phyloP scores from a whole-genome alignment of 2,113 vertebrate genomes.

The Tragelaphus strepsiceros region DNA sequence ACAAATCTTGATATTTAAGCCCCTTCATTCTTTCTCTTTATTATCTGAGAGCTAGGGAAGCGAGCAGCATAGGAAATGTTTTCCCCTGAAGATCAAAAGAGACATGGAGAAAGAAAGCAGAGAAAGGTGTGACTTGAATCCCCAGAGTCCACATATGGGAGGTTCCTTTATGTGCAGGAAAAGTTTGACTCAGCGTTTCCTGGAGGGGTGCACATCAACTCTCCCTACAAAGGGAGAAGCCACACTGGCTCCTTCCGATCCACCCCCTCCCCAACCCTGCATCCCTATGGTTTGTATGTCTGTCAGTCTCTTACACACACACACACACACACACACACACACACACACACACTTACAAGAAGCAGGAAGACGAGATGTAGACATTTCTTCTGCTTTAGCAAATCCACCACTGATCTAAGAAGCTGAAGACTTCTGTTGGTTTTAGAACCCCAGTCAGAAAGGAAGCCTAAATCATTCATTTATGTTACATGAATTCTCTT shows the following conservation, averaged over 20 bases:
- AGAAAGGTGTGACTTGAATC: background rate
- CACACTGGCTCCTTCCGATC: background rate
- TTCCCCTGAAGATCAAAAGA: conserved; percentile 15
- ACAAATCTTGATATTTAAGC: background rate
- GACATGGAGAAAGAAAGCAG: background rate
- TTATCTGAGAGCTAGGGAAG: background rate
- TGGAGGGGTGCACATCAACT: background rate
- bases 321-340: too few species aligned
- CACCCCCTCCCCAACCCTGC: fast-evolving
- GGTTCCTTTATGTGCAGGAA: background rate
- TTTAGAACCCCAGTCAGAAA: background rate
- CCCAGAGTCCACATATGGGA: background rate
- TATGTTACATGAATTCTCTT: background rate
- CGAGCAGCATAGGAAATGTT: background rate
- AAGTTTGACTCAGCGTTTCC: background rate
- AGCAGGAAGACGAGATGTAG: background rate
- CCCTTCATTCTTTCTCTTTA: background rate
- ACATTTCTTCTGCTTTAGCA: background rate
- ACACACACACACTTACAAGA: background rate
- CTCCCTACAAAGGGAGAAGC: background rate
- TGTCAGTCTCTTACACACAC: background rate
- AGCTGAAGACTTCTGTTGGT: background rate
- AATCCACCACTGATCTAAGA: background rate
- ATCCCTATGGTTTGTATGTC: background rate
- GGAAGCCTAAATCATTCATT: background rate